Conservation (phyloP, 2,888 invertebrate species). For the Drosophila paranaensis region DNA sequence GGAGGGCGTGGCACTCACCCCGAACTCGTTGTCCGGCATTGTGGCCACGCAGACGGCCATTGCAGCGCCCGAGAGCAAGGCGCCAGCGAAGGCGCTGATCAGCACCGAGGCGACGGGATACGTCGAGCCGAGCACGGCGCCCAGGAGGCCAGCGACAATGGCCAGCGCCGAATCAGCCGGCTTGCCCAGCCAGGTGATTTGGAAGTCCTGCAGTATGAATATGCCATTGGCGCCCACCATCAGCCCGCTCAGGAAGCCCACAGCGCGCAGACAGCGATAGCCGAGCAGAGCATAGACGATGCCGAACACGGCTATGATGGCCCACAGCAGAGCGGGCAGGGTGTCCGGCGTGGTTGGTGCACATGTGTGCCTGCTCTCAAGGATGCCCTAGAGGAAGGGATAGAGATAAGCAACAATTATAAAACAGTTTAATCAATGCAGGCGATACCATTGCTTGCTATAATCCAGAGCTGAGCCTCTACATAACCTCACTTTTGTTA, state of each 20-base stretch:
- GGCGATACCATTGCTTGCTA: too few relatives aligned
- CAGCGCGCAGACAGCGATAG: slow-evolving; percentile 94
- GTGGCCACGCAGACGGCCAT: slow-evolving; percentile 85
- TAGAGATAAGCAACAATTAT: not conserved
- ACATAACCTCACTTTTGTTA: too few relatives aligned
- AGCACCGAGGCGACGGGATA: slow-evolving; percentile 84
- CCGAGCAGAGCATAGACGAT: slow-evolving; percentile 94
- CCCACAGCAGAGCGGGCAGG: slow-evolving; percentile 84
- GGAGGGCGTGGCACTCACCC: slow-evolving; percentile 74
- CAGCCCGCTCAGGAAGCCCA: slow-evolving; percentile 95
- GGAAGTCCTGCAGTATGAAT: slow-evolving; percentile 92
- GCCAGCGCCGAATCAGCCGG: slow-evolving; percentile 85
- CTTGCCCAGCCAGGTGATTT: slow-evolving; percentile 90
- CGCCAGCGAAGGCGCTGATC: slow-evolving; percentile 84
- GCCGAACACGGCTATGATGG: slow-evolving; percentile 88
- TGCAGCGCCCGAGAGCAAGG: slow-evolving; percentile 83
- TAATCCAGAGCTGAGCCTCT: too few relatives aligned
- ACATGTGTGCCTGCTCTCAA: slow-evolving; percentile 84
- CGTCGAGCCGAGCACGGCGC: slow-evolving; percentile 84
- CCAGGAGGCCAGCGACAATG: slow-evolving; percentile 83
- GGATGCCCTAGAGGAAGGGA: slow-evolving; percentile 77
- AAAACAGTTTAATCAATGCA: not conserved
- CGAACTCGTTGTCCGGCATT: slow-evolving; percentile 85
- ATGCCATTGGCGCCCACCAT: slow-evolving; percentile 93
- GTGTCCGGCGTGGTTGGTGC: slow-evolving; percentile 83